Evolutionary conservation across 2,113 vertebrate genomes (phyloP), one percentile per base, ranked within the genome.

Genomic region (Notechis scutatus): DNA sequence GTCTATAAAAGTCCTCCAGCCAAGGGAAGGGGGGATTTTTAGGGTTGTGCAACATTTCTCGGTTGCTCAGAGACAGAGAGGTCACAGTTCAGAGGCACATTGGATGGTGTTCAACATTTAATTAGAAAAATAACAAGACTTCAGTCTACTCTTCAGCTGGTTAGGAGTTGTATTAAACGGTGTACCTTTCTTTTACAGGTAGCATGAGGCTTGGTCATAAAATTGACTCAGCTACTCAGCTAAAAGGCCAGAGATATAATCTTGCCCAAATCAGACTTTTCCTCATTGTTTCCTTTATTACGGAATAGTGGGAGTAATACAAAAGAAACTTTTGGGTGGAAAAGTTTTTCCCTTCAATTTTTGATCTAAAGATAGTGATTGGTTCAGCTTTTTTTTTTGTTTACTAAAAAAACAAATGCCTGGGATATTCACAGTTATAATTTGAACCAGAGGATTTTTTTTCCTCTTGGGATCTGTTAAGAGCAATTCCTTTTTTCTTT

Each of bases 141-240:
- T 54, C 64, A 54, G 69, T 88, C 15, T 64, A 42, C n/a, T 69
- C 23, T 20, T 87, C 54, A 52, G n/a, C 64, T 74, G 45, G 4
- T 52, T 92, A 87, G 20, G 81, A 86, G 54, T 29, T 55, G 91
- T 69, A 34, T 69, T 89, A 88, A 52, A 14, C 93, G 93, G 95
- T 92, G 90, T 93, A 88, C 23, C 52, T 39, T 89, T 94, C 23
- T 91, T 87, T 93, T 96, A 96, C 93, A 94, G 93, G 34, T 90
- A 45, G 87, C 29, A 1, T 47, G 95, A 54, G 94, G 50, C 95
- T 96, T 95, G 91, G 94, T 91, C 52, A 92, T 11, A 29, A 7
- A 96, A 95, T 96, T 96, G 91, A 96, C 95, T 94, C 95, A 96
- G 95, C 92, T 94, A 29, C 45, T 94, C 89, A 59, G 87, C n/a